Percentiles rank a stretch among this genome's conserved stretches.
These are phyloP conservation scores for Steinernema carpocapsae DNA, from an alignment of 2,888 invertebrate species.

Conservation along the genomic window DNA sequence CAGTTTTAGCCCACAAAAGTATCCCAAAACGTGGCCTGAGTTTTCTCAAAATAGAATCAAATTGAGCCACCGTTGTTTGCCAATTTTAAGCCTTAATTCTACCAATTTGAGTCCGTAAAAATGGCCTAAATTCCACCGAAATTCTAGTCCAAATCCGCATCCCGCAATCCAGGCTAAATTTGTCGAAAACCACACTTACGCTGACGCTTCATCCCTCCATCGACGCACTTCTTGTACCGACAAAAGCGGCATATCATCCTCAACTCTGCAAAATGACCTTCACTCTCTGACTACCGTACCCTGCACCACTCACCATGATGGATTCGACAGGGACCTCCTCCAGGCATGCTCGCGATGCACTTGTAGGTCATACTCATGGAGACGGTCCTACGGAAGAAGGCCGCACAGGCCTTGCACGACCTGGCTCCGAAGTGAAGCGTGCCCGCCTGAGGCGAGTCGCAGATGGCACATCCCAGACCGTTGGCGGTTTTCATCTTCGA, in stretches of 20 bases:
- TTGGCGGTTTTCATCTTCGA: neutral
- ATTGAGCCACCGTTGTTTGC: too few species aligned
- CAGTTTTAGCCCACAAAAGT: too few species aligned
- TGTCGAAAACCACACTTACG: slow-evolving; percentile 40
- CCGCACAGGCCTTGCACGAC: slow-evolving; percentile 54
- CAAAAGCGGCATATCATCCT: slow-evolving; percentile 55
- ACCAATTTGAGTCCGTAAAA: too few species aligned
- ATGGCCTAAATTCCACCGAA: too few species aligned
- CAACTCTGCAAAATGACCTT: slow-evolving; percentile 45
- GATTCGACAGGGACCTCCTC: slow-evolving; percentile 39
- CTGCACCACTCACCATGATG: slow-evolving; percentile 39
- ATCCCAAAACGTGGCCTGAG: too few species aligned
- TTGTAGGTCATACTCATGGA: slow-evolving; percentile 56
- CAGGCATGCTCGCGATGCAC: slow-evolving; percentile 44
- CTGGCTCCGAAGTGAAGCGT: slow-evolving; percentile 54
- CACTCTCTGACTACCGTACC: neutral
- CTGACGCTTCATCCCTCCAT: slow-evolving; percentile 53
- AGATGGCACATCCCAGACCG: slow-evolving; percentile 46
- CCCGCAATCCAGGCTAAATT: neutral
- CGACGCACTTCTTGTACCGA: slow-evolving; percentile 50
- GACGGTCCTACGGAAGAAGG: slow-evolving; percentile 55
- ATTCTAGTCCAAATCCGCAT: too few species aligned
- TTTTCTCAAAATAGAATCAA: too few species aligned
- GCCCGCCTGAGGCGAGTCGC: slow-evolving; percentile 52
- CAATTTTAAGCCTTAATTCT: too few species aligned